Conservation (phyloP, 2,888 invertebrate species). For the Unio pictorum region DNA sequence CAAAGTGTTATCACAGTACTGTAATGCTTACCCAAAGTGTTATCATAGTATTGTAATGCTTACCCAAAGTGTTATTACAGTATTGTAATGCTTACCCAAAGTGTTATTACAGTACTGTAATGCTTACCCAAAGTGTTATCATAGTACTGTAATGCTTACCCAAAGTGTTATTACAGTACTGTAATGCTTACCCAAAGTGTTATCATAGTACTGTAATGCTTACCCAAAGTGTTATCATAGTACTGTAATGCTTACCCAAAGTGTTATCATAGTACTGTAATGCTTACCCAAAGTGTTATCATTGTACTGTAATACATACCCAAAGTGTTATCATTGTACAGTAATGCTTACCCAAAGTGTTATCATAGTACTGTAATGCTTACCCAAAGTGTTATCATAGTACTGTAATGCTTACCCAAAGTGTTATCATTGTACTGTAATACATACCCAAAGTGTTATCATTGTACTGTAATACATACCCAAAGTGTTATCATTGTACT, state of each 20-base stretch:
- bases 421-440: constrained; percentile 85
- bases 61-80: constrained; percentile 79
- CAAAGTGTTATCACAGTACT: constrained; percentile 91
- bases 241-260: constrained; percentile 79
- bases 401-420: constrained; percentile 79
- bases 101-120: constrained; percentile 85
- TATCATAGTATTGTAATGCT: constrained; percentile 82
- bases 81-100: constrained; percentile 76
- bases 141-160: constrained; percentile 78
- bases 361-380: too few relatives aligned
- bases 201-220: constrained; percentile 82
- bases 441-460: constrained; percentile 81
- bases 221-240: constrained; percentile 90
- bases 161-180: constrained; percentile 91
- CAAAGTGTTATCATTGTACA: too few relatives aligned
- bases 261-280: constrained; percentile 85
- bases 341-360: too few relatives aligned
- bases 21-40: constrained; percentile 78
- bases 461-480: constrained; percentile 72
- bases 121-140: constrained; percentile 84
- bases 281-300: constrained; percentile 81
- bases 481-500: constrained; percentile 91
- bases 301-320: too few relatives aligned
- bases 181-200: constrained; percentile 78
- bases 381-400: constrained; percentile 93